Evolutionary conservation across 2,113 vertebrate genomes (phyloP).

Genomic region (Epinephelus lanceolatus): DNA sequence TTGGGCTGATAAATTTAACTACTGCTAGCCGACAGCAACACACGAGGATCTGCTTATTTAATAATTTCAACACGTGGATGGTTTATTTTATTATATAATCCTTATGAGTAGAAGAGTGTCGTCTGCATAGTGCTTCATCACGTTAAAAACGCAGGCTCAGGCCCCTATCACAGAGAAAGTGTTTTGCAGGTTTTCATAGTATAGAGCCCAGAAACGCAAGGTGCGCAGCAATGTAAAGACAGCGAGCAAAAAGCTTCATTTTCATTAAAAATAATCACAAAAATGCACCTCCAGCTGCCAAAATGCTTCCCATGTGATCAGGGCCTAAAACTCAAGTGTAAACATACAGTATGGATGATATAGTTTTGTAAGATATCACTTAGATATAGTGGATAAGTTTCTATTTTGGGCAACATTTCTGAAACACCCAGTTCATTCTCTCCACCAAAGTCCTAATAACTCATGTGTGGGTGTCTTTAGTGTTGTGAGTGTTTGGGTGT

Average conservation of each 20-base stretch:
- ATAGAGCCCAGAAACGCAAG: no score
- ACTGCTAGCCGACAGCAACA: background rate
- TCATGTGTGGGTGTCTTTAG: constrained; percentile 21
- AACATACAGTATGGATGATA: background rate
- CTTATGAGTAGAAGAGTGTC: background rate
- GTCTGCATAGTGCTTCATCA: background rate
- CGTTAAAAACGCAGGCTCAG: background rate
- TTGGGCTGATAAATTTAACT: constrained; percentile 6
- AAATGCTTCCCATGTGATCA: no score
- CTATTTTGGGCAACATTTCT: background rate
- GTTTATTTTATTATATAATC: background rate
- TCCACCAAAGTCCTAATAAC: background rate
- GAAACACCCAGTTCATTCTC: background rate
- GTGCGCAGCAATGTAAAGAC: no score
- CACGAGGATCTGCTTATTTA: background rate
- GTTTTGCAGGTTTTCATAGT: no score
- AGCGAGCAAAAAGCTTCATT: no score
- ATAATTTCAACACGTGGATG: no score
- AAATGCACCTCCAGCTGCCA: no score
- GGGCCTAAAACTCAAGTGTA: background rate
- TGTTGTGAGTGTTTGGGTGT: constrained; percentile 69
- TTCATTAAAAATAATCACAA: no score
- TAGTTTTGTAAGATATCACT: background rate
- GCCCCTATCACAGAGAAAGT: no score
- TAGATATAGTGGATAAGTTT: background rate